A percentile compares a stretch with the other conserved stretches of the same genome.
These are phyloP conservation scores for Gymnoscopelus microlampas DNA, from an alignment of 2,797 vertebrate species.

Conservation along the genomic window DNA sequence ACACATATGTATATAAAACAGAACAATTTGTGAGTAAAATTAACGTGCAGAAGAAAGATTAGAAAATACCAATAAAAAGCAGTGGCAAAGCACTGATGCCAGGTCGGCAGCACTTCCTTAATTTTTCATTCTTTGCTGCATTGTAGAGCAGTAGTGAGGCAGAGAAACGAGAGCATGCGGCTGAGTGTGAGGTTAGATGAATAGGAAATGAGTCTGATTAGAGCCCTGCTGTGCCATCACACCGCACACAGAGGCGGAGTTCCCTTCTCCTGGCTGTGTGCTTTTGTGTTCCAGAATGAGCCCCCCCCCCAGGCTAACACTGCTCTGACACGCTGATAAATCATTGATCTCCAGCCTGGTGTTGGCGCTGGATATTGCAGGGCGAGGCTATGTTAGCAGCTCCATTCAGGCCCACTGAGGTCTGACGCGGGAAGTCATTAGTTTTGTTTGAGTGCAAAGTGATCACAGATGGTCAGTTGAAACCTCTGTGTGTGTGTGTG, in stretches of 20 bases:
- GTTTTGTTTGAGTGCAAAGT: slow-evolving; percentile 63
- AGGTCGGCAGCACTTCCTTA: background rate
- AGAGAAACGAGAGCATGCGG: slow-evolving; percentile 25
- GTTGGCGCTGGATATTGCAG: slow-evolving; percentile 58
- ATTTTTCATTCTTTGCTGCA: slow-evolving; percentile 26
- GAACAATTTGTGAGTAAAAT: no score
- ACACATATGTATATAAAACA: no score
- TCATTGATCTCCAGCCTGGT: slow-evolving; percentile 67
- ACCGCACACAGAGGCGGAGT: slow-evolving; percentile 59
- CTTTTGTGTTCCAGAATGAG: slow-evolving; percentile 65
- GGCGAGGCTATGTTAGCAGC: slow-evolving; percentile 45
- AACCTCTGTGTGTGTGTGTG: slow-evolving; percentile 19
- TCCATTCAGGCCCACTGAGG: slow-evolving; percentile 49
- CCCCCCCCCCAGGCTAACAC: slow-evolving; percentile 44
- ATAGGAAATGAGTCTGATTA: slow-evolving; percentile 36
- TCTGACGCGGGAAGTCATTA: slow-evolving; percentile 64
- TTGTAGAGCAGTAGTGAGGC: slow-evolving; percentile 19
- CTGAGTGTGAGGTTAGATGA: slow-evolving; percentile 28
- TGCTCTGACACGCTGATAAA: slow-evolving; percentile 71
- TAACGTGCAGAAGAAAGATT: no score
- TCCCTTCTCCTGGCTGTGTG: slow-evolving; percentile 54
- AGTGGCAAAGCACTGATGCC: background rate
- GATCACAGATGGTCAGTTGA: slow-evolving; percentile 60
- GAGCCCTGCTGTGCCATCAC: slow-evolving; percentile 44
- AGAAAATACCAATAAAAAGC: no score